Conservation (phyloP, 2,113 vertebrate species). For the Chinchilla lanigera region DNA sequence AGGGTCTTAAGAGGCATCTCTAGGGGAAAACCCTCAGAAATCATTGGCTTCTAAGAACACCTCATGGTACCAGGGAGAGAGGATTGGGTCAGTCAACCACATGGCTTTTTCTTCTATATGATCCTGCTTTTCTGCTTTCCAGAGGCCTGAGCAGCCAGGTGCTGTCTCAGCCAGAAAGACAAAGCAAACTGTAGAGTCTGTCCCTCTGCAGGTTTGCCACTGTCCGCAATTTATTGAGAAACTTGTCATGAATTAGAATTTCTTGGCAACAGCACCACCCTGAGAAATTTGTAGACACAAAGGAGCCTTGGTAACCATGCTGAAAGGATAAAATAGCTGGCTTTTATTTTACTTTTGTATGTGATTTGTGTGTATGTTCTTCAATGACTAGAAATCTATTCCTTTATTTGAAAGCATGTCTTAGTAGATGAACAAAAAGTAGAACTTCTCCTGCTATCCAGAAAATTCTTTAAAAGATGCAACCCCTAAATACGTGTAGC, state of each 20-base stretch:
- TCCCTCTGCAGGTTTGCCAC: constrained; percentile 65
- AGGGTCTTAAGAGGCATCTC: constrained; percentile 84
- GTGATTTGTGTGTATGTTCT: constrained; percentile 70
- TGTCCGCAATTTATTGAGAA: constrained; percentile 78
- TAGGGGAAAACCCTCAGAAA: constrained; percentile 84
- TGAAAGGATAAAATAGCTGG: constrained; percentile 77
- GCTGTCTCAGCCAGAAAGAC: constrained; percentile 69
- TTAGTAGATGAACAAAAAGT: constrained; percentile 66
- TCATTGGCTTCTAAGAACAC: constrained; percentile 87
- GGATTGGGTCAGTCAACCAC: background rate
- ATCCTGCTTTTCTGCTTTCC: constrained; percentile 15
- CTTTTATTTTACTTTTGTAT: background rate
- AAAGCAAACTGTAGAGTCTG: constrained; percentile 67
- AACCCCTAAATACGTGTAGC: constrained; percentile 69
- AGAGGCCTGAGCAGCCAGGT: constrained; percentile 46
- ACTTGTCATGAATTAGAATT: constrained; percentile 79
- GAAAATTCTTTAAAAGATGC: constrained; percentile 68
- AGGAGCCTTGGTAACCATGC: constrained; percentile 64
- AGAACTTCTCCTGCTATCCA: constrained; percentile 75
- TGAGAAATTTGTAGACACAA: constrained; percentile 80
- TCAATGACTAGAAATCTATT: constrained; percentile 73
- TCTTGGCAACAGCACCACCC: constrained; percentile 72
- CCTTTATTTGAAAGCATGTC: constrained; percentile 75
- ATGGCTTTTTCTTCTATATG: background rate
- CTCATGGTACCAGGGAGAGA: constrained; percentile 74